Conservation (phyloP, 2,797 vertebrate species). For the Gymnoscopelus braueri region DNA sequence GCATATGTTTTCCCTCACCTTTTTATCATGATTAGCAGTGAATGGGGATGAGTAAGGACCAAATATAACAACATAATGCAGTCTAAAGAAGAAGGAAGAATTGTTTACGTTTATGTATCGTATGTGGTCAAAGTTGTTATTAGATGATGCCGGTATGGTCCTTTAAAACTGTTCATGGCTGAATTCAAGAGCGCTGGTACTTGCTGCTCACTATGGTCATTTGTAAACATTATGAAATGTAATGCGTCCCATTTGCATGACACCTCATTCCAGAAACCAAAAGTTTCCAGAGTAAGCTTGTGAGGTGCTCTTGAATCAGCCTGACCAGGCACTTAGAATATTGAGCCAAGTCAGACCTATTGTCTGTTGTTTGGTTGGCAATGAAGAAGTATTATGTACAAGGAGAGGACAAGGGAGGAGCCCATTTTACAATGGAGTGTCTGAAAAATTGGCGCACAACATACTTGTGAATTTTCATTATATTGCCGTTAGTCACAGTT, state of each 20-base stretch:
- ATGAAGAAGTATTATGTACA: slow-evolving; percentile 11
- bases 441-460: not conserved
- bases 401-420: slow-evolving; percentile 2
- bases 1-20: too few relatives aligned
- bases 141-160: too few relatives aligned
- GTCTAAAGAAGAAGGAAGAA: too few relatives aligned
- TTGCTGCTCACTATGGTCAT: not conserved
- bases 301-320: slow-evolving; percentile 61
- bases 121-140: too few relatives aligned
- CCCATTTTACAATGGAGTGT: slow-evolving; percentile 13
- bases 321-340: not conserved
- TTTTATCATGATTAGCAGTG: too few relatives aligned
- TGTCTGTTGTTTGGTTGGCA: not conserved
- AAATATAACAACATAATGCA: too few relatives aligned
- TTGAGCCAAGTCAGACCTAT: not conserved
- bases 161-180: slow-evolving; percentile 26
- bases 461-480: too few relatives aligned
- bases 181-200: slow-evolving; percentile 50
- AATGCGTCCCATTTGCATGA: not conserved
- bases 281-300: not conserved
- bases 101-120: too few relatives aligned
- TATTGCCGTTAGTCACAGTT: slow-evolving; percentile 15
- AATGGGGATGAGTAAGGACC: too few relatives aligned
- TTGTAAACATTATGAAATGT: not conserved
- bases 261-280: not conserved